Base-by-base conservation (phyloP, 2,113 vertebrate species). In the Oenanthe oenanthe region DNA sequence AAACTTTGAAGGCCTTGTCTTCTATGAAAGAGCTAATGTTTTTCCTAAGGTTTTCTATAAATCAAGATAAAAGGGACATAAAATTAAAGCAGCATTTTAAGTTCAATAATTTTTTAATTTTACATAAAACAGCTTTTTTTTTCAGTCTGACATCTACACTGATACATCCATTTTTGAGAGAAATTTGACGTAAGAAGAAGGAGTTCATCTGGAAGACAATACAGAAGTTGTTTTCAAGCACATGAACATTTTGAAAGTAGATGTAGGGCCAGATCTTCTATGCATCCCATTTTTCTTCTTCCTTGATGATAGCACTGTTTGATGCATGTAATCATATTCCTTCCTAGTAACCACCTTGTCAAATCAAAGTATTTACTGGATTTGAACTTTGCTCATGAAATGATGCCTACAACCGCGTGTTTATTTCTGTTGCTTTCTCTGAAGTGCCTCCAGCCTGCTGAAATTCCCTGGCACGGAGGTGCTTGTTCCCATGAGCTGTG, bases 341-440 rank as follows among this genome's bases (percentile, higher is more conserved):
- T 28, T 74, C 32, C 66, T 72, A 60, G 24, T 68, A 85, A 50
- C 9, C 65, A 25, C 48, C 56, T 82, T 85, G 42, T 32, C n/a
- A 94, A 85, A 91, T 38, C 38, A 68, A 95, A 15, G 17, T 61
- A 75, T 75, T 81, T 53, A 72, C 86, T 92, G 92, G 57, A 61
- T 91, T 57, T 76, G 22, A 61, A 47, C n/a, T 94, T 89, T 85
- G n/a, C 36, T 57, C 58, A 53, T 73, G 73, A 68, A 93, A 81
- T 67, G 87, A 75, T 87, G 14, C 45, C 10, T 70, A 72, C 66
- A 76, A 73, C 18, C 20, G 42, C 28, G 28, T 28, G 22, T 83
- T 93, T 93, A 47, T 77, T 88, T 93, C 54, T 54, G 5, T 65
- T 85, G 29, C 38, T 85, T 66, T 83, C 67, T 92, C 50, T 83